Conservation (phyloP, 2,888 invertebrate species). For the Chesias legatella region DNA sequence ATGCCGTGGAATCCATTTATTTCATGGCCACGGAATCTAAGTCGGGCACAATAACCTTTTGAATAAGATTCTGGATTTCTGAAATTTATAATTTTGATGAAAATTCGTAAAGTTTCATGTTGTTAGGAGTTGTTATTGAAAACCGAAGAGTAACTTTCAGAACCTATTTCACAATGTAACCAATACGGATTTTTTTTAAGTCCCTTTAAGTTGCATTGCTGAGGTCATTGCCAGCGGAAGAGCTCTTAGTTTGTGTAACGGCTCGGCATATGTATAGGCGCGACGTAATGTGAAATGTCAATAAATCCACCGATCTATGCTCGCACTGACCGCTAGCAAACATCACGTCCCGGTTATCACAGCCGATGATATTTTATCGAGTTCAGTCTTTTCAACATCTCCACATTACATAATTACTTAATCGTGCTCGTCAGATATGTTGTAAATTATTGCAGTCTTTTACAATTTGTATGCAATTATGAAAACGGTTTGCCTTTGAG, state of each 20-base stretch:
- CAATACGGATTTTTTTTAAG: conserved; percentile 1
- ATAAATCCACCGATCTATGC: conserved; percentile 34
- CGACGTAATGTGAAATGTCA: conserved; percentile 57
- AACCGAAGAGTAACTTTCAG: too few relatives aligned
- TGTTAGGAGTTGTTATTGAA: too few relatives aligned
- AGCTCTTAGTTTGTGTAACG: conserved; percentile 53
- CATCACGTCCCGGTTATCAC: conserved; percentile 19
- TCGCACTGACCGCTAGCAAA: conserved; percentile 3
- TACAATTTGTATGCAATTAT: conserved; percentile 24
- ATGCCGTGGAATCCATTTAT: conserved; percentile 9
- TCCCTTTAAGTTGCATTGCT: conserved; percentile 22
- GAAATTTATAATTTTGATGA: too few relatives aligned
- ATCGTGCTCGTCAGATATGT: conserved; percentile 19
- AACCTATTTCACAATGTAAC: too few relatives aligned
- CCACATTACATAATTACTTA: conserved; percentile 22
- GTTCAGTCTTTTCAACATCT: conserved; percentile 24
- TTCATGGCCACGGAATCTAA: conserved; percentile 7
- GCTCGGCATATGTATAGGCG: too few relatives aligned
- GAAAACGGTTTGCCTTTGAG: conserved; percentile 26
- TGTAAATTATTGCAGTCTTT: conserved; percentile 27
- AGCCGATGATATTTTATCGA: conserved; percentile 19
- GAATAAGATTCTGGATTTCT: too few relatives aligned
- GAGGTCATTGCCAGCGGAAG: conserved; percentile 70
- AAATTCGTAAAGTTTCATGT: too few relatives aligned
- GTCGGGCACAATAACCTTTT: background rate